These are phyloP conservation scores for Musca domestica DNA, from an alignment of 1,140 invertebrate genomes.

Conservation along the genomic window DNA sequence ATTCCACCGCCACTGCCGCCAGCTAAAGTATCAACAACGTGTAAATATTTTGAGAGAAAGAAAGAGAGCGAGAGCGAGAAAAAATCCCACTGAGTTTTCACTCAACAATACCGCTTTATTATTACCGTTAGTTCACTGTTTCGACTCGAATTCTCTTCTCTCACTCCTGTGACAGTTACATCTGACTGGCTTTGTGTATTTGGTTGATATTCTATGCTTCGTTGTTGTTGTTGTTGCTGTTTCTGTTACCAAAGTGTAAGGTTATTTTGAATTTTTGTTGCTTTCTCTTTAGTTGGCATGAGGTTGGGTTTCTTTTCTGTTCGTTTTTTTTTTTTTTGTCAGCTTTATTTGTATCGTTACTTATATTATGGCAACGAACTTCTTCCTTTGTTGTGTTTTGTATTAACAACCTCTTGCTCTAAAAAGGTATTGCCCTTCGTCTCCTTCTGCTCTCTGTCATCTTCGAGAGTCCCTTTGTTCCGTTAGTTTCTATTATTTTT, in stretches of 20 bases:
- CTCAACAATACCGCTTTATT: background rate
- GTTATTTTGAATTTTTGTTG: constrained; percentile 11
- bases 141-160: background rate
- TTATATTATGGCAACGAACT: constrained; percentile 20
- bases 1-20: background rate
- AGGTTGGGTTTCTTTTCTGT: background rate
- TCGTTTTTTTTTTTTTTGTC: background rate
- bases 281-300: too few relatives aligned
- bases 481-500: background rate
- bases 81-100: too few relatives aligned
- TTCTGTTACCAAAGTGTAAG: constrained; percentile 1
- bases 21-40: background rate
- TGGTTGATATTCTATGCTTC: constrained; percentile 1
- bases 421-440: constrained; percentile 8
- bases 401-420: constrained; percentile 2
- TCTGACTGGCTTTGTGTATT: background rate
- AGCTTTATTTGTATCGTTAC: constrained; percentile 7
- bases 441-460: background rate
- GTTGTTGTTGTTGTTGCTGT: background rate
- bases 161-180: background rate
- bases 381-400: background rate
- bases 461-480: background rate
- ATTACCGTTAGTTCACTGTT: constrained; percentile 11
- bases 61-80: background rate
- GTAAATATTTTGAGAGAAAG: background rate